A percentile compares a stretch with the other conserved stretches of the same genome.
Evolutionary conservation across 2,888 invertebrate genomes (phyloP).

Genomic region (Clistopyga incitator): DNA sequence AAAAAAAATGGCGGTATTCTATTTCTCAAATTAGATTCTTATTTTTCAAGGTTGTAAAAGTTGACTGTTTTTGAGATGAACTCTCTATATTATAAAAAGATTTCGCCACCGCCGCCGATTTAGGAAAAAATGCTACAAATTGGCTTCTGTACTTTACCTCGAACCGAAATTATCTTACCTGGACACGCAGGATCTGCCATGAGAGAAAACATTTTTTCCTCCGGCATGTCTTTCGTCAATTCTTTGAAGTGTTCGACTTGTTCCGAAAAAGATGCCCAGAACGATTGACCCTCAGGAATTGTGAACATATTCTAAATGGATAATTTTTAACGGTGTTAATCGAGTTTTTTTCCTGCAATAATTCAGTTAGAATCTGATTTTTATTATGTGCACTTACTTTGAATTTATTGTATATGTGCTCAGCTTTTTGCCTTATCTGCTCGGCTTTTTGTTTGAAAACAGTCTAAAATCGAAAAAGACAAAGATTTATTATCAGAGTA

Average conservation of each 20-base stretch:
- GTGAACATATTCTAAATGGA: conserved; percentile 87
- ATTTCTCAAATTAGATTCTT: conserved; percentile 3
- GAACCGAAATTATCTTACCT: conserved; percentile 67
- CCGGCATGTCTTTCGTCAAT: conserved; percentile 87
- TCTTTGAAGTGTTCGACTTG: conserved; percentile 89
- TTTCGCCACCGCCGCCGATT: no score
- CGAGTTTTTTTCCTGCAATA: neutral
- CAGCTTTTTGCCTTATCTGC: conserved; percentile 89
- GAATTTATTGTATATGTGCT: conserved; percentile 87
- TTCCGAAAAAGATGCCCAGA: conserved; percentile 90
- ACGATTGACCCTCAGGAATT: conserved; percentile 87
- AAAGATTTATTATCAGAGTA: neutral
- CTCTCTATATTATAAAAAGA: no score
- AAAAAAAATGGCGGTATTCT: no score
- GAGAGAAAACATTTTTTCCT: conserved; percentile 87
- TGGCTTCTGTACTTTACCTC: neutral
- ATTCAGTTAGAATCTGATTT: neutral
- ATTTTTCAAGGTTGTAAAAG: no score
- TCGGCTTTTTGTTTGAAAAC: conserved; percentile 89
- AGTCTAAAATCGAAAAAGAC: conserved; percentile 70
- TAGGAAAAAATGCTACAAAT: no score
- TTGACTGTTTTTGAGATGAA: no score
- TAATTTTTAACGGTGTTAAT: neutral
- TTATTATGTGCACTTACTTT: conserved; percentile 81
- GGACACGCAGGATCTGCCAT: conserved; percentile 87